Conservation (phyloP, 1,140 invertebrate genomes). For the Heliothis virescens region DNA sequence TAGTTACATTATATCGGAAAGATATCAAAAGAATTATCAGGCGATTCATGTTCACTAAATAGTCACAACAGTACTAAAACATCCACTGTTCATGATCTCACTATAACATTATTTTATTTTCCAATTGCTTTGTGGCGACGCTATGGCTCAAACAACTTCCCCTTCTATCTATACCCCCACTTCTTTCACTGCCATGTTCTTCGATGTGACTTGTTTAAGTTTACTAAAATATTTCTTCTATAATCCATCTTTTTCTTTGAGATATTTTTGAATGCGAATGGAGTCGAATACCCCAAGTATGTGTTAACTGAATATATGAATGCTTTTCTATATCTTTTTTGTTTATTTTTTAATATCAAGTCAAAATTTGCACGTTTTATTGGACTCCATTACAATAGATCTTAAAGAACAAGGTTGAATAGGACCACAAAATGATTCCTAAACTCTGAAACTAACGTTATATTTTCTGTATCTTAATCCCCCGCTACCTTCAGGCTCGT, state of each 20-base stretch:
- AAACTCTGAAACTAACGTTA: conserved; percentile 79
- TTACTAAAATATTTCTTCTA: conserved; percentile 38
- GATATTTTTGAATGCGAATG: conserved; percentile 42
- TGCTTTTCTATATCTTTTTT: conserved; percentile 13
- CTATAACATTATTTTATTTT: conserved; percentile 69
- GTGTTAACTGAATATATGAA: conserved; percentile 4
- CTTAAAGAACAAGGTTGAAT: conserved; percentile 46
- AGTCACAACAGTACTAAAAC: conserved; percentile 59
- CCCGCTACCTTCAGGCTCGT: conserved; percentile 90
- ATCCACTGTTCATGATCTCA: conserved; percentile 67
- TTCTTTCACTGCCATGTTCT: conserved; percentile 50
- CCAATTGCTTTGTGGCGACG: conserved; percentile 83
- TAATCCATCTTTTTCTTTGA: conserved; percentile 48
- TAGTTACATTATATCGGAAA: conserved; percentile 34
- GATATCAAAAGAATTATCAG: conserved; percentile 9
- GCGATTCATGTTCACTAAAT: conserved; percentile 56
- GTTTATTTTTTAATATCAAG: conserved; percentile 12
- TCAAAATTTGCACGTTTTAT: conserved; percentile 33
- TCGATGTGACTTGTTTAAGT: conserved; percentile 38
- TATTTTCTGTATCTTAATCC: conserved; percentile 82
- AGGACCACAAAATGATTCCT: conserved; percentile 47
- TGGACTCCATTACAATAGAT: conserved; percentile 46
- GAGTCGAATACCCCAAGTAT: conserved; percentile 29
- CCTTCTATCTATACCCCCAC: conserved; percentile 60
- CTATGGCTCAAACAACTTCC: conserved; percentile 73